Evolutionary conservation across 2,888 invertebrate species (phyloP).

Genomic region (Rhyacophila evoluta): DNA sequence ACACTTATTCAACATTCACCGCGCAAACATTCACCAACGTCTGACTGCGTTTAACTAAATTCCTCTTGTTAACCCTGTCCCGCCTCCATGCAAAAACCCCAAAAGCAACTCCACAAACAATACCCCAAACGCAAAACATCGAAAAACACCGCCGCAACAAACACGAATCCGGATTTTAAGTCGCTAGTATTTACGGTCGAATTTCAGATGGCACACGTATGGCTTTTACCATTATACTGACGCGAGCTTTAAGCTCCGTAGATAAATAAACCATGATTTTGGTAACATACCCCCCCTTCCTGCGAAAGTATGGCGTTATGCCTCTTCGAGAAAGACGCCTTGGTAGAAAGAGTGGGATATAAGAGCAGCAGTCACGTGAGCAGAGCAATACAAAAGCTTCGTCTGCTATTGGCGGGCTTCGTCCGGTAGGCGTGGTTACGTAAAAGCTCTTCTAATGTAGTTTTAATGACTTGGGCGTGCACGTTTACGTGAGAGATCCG

Average conservation of each 20-base stretch:
- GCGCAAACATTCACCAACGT: slow-evolving; percentile 31
- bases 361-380: slow-evolving; percentile 37
- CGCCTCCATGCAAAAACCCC: slow-evolving; percentile 36
- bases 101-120: slow-evolving; percentile 28
- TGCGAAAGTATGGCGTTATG: slow-evolving; percentile 57
- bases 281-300: slow-evolving; percentile 57
- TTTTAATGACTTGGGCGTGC: slow-evolving; percentile 37
- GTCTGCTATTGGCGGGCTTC: slow-evolving; percentile 40
- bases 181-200: neutral
- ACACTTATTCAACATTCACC: slow-evolving; percentile 7
- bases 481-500: slow-evolving; percentile 1
- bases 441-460: slow-evolving; percentile 46
- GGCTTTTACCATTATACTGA: slow-evolving; percentile 28
- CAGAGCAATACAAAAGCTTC: slow-evolving; percentile 1
- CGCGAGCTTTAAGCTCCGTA: slow-evolving; percentile 45
- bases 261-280: slow-evolving; percentile 51
- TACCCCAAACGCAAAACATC: slow-evolving; percentile 21
- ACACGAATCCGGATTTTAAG: neutral
- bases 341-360: slow-evolving; percentile 33
- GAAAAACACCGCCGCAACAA: neutral
- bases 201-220: neutral
- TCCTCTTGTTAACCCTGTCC: slow-evolving; percentile 41
- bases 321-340: slow-evolving; percentile 36
- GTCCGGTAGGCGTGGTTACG: slow-evolving; percentile 37
- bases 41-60: slow-evolving; percentile 46